phyloP scores from a whole-genome alignment of 2,888 invertebrate species.

The Sphaerophoria taeniata region DNA sequence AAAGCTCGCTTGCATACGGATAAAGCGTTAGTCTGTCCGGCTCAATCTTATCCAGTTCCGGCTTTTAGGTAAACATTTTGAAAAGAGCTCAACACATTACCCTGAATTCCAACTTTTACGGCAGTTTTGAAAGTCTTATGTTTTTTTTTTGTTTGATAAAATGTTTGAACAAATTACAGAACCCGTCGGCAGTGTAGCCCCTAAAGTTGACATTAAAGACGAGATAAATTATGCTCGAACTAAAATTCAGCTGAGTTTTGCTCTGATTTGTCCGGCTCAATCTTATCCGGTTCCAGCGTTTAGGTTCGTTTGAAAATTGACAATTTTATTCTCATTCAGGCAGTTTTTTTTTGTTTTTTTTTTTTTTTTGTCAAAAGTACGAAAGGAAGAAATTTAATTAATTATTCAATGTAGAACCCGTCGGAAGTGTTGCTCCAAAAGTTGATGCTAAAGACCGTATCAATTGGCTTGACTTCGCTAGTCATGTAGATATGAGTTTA shows the following conservation, averaged over 20 bases:
- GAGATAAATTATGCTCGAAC: conserved; percentile 84
- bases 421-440: conserved; percentile 88
- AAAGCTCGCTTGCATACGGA: conserved; percentile 78
- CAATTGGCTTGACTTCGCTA: conserved; percentile 84
- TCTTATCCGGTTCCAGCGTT: conserved; percentile 89
- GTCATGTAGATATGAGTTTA: conserved; percentile 84
- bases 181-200: conserved; percentile 84
- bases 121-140: conserved; percentile 31
- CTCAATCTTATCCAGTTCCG: conserved; percentile 87
- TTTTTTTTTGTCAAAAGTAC: too few relatives aligned
- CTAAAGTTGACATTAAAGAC: conserved; percentile 85
- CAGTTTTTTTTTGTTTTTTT: conserved; percentile 47
- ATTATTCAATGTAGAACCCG: conserved; percentile 85
- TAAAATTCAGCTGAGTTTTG: conserved; percentile 82
- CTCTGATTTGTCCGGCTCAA: conserved; percentile 89
- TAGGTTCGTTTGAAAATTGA: conserved; percentile 83
- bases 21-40: conserved; percentile 88
- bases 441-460: conserved; percentile 86
- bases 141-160: background rate
- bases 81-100: conserved; percentile 83
- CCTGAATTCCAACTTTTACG: conserved; percentile 80
- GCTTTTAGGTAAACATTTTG: conserved; percentile 72
- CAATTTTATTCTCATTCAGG: conserved; percentile 67
- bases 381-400: too few relatives aligned
- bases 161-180: conserved; percentile 77